Evolutionary conservation across 1,140 invertebrate species (phyloP), one percentile per base, ranked within the genome.

Genomic region (Pseudoatta argentina): DNA sequence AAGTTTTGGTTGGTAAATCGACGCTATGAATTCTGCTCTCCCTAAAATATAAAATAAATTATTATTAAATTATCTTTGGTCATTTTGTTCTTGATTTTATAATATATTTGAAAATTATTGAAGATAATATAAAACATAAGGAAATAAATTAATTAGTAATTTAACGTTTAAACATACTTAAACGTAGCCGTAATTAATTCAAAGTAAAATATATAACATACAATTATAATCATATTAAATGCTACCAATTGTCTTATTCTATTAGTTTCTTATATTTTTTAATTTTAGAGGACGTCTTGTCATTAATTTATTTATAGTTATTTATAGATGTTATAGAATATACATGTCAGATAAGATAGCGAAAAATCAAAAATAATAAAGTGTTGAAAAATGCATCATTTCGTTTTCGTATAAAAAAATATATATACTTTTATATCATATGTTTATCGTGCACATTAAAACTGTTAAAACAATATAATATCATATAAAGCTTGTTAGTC

Each of bases 11-110:
- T 27, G 94, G 94, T 63, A 95, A 88, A 85, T 89, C 93, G 63
- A 95, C 91, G 79, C 94, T 95, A 71, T 94, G 93, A 34, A 93
- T 94, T 85, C 94, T 92, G 67, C 87, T 92, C 81, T 94, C 91
- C 76, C 94, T 95, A 86, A 57, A 91, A 87, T 86, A 21, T 14
- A 27, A 66, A 57, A 34, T 18, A 57, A 14, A 55, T 81, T 44
- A 55, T 1, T 30, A 1, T 14, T 39, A 18, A 53, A 69, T 39
- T 69, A 48, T 69, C 16, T 57, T 44, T 57, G 12, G 0, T 78
- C 3, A 2, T 8, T 48, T 30, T 51, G 3, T 24, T 21, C 4
- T 30, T 1, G 2, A 27, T 24, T 44, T 77, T 16, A 39, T n/a
- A 64, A 63, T 63, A 12, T 2, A 44, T 55, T 53, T 18, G 16